Base-by-base conservation (phyloP, 2,797 vertebrate species). In the Tarsius wallacei region DNA sequence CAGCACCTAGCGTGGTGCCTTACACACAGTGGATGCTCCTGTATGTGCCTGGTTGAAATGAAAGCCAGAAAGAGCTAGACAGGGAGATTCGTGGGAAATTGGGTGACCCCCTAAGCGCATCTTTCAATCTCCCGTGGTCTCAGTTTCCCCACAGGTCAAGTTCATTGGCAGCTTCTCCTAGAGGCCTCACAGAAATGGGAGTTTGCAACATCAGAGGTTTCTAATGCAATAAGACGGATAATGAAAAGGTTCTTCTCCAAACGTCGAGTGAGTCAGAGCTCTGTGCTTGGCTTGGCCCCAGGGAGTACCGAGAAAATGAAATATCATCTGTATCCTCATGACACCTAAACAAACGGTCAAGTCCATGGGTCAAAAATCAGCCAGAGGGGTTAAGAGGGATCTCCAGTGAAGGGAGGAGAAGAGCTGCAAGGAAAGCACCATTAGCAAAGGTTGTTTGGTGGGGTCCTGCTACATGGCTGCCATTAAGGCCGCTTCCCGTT, bases 281-380 rank as follows among this genome's bases (percentile, higher is more conserved):
- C 91, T 95, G 93, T 86, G 89, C 90, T 96, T 97, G 97, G 97
- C 97, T 95, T 73, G 93, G 95, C 96, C 97, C 97, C 90, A 97
- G 94, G 87, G 91, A 97, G 74, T 92, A 86, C 96, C 49, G 36
- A 98, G 97, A 98, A 97, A 98, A 96, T 98, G 93, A 97, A 98
- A 98, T 98, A 97, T 93, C 0, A 0, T 86, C 94, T 92, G 81
- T 87, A 83, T 93, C 85, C 95, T 96, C 82, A 24, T 94, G 96
- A 95, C 92, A 97, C 96, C 97, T 97, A 92, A 97, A 97, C 97
- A 96, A 97, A 97, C 68, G 91, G 95, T 97, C 94, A 96, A 89
- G 85, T 97, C 77, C 42, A 11, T 77, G 74, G 97, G 96, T 96
- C 97, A 97, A 11, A 97, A 94, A 91, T 90, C 90, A 97, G 84